Conservation (phyloP, 2,888 invertebrate species). For the Drosophila subquinaria region DNA sequence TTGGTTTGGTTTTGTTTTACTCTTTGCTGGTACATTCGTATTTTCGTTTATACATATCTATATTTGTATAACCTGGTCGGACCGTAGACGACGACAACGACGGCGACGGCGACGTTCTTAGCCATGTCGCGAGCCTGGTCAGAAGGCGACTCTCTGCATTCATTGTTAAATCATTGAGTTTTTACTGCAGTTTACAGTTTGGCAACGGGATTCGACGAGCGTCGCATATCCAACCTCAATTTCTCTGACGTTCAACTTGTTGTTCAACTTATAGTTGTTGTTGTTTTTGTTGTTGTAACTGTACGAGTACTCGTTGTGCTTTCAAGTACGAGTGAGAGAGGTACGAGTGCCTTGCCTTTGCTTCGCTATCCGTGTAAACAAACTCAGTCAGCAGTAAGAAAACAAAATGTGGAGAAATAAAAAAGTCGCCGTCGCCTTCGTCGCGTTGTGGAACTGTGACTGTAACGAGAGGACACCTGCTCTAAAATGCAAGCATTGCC, state of each 20-base stretch:
- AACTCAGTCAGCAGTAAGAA: slow-evolving; percentile 68
- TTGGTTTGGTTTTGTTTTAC: slow-evolving; percentile 62
- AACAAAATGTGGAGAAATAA: slow-evolving; percentile 60
- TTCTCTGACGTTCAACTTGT: slow-evolving; percentile 39
- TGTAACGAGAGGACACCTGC: slow-evolving; percentile 62
- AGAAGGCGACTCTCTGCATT: slow-evolving; percentile 66
- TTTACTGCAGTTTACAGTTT: slow-evolving; percentile 82
- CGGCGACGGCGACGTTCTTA: slow-evolving; percentile 19
- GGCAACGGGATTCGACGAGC: slow-evolving; percentile 75
- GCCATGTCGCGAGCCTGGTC: slow-evolving; percentile 31
- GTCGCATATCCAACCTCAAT: slow-evolving; percentile 75
- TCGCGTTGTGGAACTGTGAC: slow-evolving; percentile 27
- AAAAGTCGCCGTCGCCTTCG: neutral
- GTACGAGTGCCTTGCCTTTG: slow-evolving; percentile 25
- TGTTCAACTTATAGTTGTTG: neutral
- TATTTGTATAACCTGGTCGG: slow-evolving; percentile 67
- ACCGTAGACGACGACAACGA: slow-evolving; percentile 29
- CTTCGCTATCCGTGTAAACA: slow-evolving; percentile 66
- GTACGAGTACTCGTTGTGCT: slow-evolving; percentile 34
- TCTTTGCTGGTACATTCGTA: slow-evolving; percentile 12
- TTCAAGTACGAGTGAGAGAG: slow-evolving; percentile 29
- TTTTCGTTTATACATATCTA: slow-evolving; percentile 25
- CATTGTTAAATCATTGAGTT: slow-evolving; percentile 83
- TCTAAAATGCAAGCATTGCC: slow-evolving; percentile 73
- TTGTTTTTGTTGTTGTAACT: slow-evolving; percentile 19